Percentiles rank a stretch among this genome's conserved stretches.
phyloP scores from a whole-genome alignment of 2,797 vertebrate species.

The Cryptoprocta ferox region DNA sequence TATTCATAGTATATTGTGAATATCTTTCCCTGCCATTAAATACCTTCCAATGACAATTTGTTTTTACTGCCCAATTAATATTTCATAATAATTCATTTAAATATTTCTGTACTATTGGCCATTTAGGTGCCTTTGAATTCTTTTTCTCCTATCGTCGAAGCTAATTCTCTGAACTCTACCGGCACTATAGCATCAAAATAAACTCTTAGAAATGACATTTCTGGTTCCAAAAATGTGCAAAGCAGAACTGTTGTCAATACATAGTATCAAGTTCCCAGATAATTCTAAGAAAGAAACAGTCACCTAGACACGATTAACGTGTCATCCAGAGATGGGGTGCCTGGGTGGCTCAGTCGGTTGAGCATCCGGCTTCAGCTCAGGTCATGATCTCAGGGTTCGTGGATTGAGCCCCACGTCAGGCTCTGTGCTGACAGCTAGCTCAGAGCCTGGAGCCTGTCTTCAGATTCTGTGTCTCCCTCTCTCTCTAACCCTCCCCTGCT shows the following conservation, averaged over 20 bases:
- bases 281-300: not conserved
- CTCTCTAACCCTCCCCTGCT: too few species aligned
- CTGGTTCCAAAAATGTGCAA: not conserved
- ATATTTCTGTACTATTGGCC: not conserved
- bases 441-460: too few species aligned
- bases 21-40: not conserved
- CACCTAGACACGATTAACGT: fast-evolving
- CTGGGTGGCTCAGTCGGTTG: too few species aligned
- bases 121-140: not conserved
- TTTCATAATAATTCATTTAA: not conserved
- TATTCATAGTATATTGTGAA: not conserved
- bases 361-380: too few species aligned
- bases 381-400: too few species aligned
- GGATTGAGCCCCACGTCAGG: too few species aligned
- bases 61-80: not conserved
- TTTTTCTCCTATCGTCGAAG: not conserved
- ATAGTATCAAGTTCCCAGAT: not conserved
- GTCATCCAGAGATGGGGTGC: not conserved
- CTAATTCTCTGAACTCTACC: not conserved
- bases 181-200: not conserved
- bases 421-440: too few species aligned
- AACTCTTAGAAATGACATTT: slow-evolving; percentile 6
- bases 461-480: too few species aligned
- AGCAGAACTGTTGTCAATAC: not conserved
- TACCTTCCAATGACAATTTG: not conserved